Base-by-base conservation (phyloP, 2,113 vertebrate genomes). In the Actinemys pallida region DNA sequence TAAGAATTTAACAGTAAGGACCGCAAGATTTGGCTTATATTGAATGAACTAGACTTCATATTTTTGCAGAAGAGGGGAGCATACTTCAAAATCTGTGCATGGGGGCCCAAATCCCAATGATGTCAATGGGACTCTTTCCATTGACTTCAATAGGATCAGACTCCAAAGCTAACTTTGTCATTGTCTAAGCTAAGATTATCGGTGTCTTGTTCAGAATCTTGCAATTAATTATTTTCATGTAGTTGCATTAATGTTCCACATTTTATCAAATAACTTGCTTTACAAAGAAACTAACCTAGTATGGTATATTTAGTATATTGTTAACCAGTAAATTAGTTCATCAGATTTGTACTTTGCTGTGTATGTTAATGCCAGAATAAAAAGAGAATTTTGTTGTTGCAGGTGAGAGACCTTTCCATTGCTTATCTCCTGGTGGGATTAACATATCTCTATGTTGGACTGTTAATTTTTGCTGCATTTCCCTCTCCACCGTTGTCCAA, bases 321-420 rank as follows among this genome's bases (percentile, higher is more conserved):
- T 35, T 45, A 35, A 53, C 6, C 47, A 59, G n/a, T 87, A 20
- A 52, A 52, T 7, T 50, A 84, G 13, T 8, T 90, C 4, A 29
- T 1, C 0, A 76, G 1, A 2, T 50, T 82, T 90, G 89, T 78
- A 7, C 83, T 93, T 95, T 72, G 3, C 47, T 92, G 53, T 50
- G 3, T 84, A 11, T 89, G 31, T 84, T 81, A 91, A 13, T 82
- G 81, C 13, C 94, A 25, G 8, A 78, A 78, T 10, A 16, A 84
- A 89, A 95, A 57, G 80, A 89, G 94, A 53, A 24, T 80, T 72
- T 82, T 92, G 1, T 95, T 39, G 97, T 39, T 95, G 27, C 93
- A 99, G 99, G 98, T 99, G 35, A 99, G 99, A 94, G 99, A 99
- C 95, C 98, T 99, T 78, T 99, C 99, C 19, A 92, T 99, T 97